Base-by-base conservation (phyloP, 1,140 invertebrate genomes). In the Contarinia nasturtii region DNA sequence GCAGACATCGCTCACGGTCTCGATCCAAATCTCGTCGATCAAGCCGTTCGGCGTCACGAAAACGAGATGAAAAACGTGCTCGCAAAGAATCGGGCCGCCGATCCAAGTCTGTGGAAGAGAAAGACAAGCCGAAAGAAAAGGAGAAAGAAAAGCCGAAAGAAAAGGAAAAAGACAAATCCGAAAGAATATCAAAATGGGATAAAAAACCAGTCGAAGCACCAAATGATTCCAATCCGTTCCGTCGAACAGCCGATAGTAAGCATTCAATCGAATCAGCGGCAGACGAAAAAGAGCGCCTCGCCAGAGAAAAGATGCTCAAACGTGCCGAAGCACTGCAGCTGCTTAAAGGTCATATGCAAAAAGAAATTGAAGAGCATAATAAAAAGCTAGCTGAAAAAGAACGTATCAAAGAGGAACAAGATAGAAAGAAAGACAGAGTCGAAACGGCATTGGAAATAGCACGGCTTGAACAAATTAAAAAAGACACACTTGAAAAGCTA, bases 301-400 rank as follows among this genome's bases (percentile, higher is more conserved):
- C 59, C 20, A 54, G 51, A 45, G 61, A 59, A 54, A 67, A 59
- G 55, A 68, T 52, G 63, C 62, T 57, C 50, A 72, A 58, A 49
- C 56, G 67, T 0, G 64, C 58, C 1, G 67, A 68, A 51, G 66
- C 67, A 7, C 53, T 71, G 0, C 52, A 71, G 44, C 54, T 72
- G 41, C 52, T 73, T 1, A 69, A 69, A 48, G 70, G 71, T 47
- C 69, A 73, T 50, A 71, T 73, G 68, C 69, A 70, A 53, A 61
- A 70, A 49, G 66, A 69, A 49, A 61, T 68, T 42, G 55, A 60
- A 53, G 65, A 63, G 51, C 58, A 58, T 61, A 54, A 61, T 58
- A 54, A 67, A 56, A 52, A 63, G 54, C 56, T 69, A 51, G 51
- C 64, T 49, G 54, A 59, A 56, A 49, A 69, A 41, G 57, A 63